Base-by-base conservation (phyloP, 2,113 vertebrate species). In the Camelus dromedarius region DNA sequence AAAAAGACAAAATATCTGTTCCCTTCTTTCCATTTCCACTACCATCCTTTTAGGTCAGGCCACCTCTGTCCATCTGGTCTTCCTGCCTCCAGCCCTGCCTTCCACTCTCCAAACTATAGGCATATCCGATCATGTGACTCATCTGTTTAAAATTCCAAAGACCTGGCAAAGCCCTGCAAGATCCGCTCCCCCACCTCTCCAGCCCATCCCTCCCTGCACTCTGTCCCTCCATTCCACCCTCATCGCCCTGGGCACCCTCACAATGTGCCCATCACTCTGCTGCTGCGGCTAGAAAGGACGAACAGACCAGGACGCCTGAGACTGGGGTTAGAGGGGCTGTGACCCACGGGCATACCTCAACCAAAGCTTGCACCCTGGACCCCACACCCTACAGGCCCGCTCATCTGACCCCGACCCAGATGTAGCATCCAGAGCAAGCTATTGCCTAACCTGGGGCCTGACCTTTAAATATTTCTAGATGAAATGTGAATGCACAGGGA, bases 131-230 rank as follows among this genome's bases (percentile, higher is more conserved):
- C 20, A 60, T 1, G 6, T 6, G 54, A 56, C 48, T 76, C 48
- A 66, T 30, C 67, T 73, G 28, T 75, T 54, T 86, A 92, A 66
- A 89, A 79, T 56, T 48, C 80, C 35, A n/a, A 80, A 96, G 81
- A n/a, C 58, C 64, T 76, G 88, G 95, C 16, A 48, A 56, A n/a
- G 32, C 16, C n/a, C 13, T 15, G 12, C 8, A 14, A 28, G n/a
- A 67, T 46, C 64, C 42, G 50, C 24, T 8, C 28, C 50, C 5
- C 28, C 15, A 12, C 67, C 66, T 93, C 46, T 69, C 12, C 35
- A 60, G 75, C 20, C 81, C 83, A 75, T 7, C 58, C 52, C 2
- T 6, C 64, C 32, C 42, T 3, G 2, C 1, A 12, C 18, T 60
- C 64, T 0, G 0, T 32, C 67, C 35, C 28, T 20, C 22, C 46